phyloP scores from a whole-genome alignment of 2,888 invertebrate genomes.

The Mesorhabditis spiculigera region DNA sequence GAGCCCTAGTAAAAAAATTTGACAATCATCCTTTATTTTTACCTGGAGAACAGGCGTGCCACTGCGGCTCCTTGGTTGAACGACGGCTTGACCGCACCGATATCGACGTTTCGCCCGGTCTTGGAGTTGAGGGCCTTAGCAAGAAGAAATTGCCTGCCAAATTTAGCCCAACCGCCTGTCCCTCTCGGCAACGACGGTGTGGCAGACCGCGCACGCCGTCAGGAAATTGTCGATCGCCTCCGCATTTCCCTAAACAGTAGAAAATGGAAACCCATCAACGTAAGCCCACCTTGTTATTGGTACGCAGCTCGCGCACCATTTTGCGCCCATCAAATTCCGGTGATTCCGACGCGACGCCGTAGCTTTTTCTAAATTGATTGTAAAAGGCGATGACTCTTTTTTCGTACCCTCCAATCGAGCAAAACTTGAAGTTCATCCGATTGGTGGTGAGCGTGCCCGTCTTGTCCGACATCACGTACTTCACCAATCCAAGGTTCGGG shows the following conservation, averaged over 20 bases:
- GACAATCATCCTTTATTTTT: background rate
- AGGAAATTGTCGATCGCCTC: constrained; percentile 22
- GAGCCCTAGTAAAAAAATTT: too few relatives aligned
- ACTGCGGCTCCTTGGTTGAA: background rate
- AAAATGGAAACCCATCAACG: background rate
- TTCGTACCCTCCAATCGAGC: constrained; percentile 39
- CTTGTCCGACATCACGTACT: constrained; percentile 93
- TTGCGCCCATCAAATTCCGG: constrained; percentile 17
- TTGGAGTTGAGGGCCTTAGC: background rate
- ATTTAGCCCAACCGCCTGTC: constrained; percentile 1
- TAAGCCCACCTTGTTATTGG: constrained; percentile 7
- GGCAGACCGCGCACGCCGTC: constrained; percentile 87
- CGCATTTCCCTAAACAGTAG: background rate
- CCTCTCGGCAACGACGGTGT: constrained; percentile 76
- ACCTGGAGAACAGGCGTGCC: constrained; percentile 3
- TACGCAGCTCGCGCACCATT: constrained; percentile 19
- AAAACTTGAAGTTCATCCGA: constrained; percentile 85
- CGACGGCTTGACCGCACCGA: background rate
- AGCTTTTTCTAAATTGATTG: constrained; percentile 9
- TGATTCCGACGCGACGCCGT: constrained; percentile 10
- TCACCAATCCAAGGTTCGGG: constrained; percentile 49
- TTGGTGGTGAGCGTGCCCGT: constrained; percentile 96
- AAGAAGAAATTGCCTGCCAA: constrained; percentile 31
- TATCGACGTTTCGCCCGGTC: background rate
- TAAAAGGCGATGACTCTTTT: background rate